Evolutionary conservation across 2,113 vertebrate species (phyloP).

Genomic region (Epinephelus lanceolatus): DNA sequence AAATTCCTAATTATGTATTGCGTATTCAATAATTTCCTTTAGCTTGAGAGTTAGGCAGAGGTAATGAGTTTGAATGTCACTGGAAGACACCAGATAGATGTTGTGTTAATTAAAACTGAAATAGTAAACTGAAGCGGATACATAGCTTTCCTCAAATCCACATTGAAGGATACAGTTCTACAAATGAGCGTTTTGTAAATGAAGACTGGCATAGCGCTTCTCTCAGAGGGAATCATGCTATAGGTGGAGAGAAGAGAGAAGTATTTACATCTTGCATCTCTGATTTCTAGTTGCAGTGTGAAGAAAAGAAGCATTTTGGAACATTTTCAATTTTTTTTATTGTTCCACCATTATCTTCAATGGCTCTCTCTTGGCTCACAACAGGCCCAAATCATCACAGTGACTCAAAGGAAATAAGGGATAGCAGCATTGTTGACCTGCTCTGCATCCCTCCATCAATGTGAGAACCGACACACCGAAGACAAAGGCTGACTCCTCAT

Average conservation of each 20-base stretch:
- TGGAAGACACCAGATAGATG: constrained; percentile 32
- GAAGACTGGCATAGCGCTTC: not conserved
- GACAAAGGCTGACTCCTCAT: constrained; percentile 41
- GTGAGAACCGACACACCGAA: not conserved
- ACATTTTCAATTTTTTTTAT: constrained; percentile 13
- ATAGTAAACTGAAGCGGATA: constrained; percentile 1
- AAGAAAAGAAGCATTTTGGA: not conserved
- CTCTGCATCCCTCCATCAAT: constrained; percentile 16
- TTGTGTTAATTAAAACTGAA: constrained; percentile 50
- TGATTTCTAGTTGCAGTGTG: not conserved
- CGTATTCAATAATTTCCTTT: constrained; percentile 46
- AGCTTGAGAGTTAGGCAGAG: constrained; percentile 8
- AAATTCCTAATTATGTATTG: constrained; percentile 34
- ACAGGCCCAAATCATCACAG: constrained; percentile 1
- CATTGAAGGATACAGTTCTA: not conserved
- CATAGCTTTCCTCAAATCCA: not conserved
- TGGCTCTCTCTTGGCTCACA: not conserved
- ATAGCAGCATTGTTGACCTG: constrained; percentile 34
- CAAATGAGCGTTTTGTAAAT: not conserved
- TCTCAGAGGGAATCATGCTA: not conserved
- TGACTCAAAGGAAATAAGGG: constrained; percentile 6
- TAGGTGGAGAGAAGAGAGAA: not conserved
- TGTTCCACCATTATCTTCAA: constrained; percentile 12
- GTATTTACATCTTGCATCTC: constrained; percentile 14
- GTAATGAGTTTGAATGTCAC: constrained; percentile 60